Conservation (phyloP, 1,140 invertebrate genomes). For the Pemphigus obesinymphae region DNA sequence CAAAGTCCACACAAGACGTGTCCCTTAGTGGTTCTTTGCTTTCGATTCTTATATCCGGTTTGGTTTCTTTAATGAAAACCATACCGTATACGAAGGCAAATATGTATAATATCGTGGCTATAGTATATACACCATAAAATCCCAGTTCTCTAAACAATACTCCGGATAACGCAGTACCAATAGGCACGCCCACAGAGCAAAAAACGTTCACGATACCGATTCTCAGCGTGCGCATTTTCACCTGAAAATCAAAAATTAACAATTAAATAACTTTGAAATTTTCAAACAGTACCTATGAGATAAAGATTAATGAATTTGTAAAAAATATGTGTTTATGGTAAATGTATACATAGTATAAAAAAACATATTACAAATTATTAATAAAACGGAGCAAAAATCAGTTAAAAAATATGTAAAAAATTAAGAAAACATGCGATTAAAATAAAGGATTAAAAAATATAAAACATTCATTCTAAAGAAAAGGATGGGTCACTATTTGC, state of each 20-base stretch:
- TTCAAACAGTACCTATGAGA: too few species aligned
- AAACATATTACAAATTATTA: too few species aligned
- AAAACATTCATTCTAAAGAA: too few species aligned
- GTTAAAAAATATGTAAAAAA: too few species aligned
- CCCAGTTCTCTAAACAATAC: constrained; percentile 62
- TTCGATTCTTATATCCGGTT: constrained; percentile 15
- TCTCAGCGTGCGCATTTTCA: constrained; percentile 71
- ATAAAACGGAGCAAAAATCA: too few species aligned
- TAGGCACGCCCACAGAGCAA: constrained; percentile 71
- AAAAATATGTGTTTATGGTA: too few species aligned
- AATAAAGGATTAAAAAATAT: too few species aligned
- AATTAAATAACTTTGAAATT: too few species aligned
- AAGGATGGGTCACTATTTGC: too few species aligned
- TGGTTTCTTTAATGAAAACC: constrained; percentile 59
- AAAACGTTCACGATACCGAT: constrained; percentile 80
- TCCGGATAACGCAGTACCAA: constrained; percentile 50
- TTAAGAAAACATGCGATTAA: too few species aligned
- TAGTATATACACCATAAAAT: constrained; percentile 72
- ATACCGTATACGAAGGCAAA: constrained; percentile 68
- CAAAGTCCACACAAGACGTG: constrained; percentile 46
- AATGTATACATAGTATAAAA: too few species aligned
- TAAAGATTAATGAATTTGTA: too few species aligned
- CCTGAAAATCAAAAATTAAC: neutral
- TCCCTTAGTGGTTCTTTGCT: constrained; percentile 34
- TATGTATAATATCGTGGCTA: constrained; percentile 68